Conservation (phyloP, 2,797 vertebrate genomes). For the Poecilia gillii region DNA sequence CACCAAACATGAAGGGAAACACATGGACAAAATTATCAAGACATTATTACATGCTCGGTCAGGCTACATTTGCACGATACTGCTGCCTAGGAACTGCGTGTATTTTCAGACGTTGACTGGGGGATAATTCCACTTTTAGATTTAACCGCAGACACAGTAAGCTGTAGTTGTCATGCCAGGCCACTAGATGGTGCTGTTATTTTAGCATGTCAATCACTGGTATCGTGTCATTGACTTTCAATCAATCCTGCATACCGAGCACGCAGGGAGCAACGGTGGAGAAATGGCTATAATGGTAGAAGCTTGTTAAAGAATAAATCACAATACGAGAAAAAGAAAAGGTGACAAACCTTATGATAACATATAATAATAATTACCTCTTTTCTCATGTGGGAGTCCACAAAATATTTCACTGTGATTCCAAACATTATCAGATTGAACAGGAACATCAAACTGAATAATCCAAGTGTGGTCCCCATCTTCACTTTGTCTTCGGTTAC, state of each 20-base stretch:
- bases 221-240: too few species aligned
- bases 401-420: slow-evolving; percentile 70
- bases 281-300: background rate
- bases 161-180: too few species aligned
- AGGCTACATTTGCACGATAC: too few species aligned
- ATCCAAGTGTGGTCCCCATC: slow-evolving; percentile 75
- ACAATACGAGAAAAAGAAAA: background rate
- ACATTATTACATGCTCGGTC: too few species aligned
- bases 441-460: slow-evolving; percentile 82
- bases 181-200: too few species aligned
- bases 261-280: too few species aligned
- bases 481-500: slow-evolving; percentile 52
- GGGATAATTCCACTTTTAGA: too few species aligned
- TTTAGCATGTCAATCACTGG: too few species aligned
- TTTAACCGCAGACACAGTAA: too few species aligned
- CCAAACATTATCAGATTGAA: slow-evolving; percentile 83
- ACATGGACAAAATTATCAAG: background rate
- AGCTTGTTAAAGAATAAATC: background rate
- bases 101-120: too few species aligned
- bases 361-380: slow-evolving; percentile 30
- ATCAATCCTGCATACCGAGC: too few species aligned
- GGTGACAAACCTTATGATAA: background rate
- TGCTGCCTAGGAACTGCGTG: too few species aligned
- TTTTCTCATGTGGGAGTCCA: slow-evolving; percentile 30
- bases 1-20: background rate